These are phyloP conservation scores for Pollimyrus isidori DNA, from an alignment of 2,113 vertebrate genomes.

Conservation along the genomic window DNA sequence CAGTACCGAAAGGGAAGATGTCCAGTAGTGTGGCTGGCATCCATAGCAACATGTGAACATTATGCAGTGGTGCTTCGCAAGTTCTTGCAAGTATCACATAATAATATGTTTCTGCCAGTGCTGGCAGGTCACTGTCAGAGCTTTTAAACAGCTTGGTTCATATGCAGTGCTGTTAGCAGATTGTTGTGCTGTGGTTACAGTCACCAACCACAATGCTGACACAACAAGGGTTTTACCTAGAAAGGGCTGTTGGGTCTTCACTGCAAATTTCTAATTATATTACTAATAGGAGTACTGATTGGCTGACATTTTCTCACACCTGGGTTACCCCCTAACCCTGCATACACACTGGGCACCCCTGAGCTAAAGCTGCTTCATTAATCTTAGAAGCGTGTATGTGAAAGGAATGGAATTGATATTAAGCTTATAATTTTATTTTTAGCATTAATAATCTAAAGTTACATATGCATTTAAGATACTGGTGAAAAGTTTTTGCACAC, in stretches of 20 bases:
- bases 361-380: neutral
- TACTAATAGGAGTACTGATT: neutral
- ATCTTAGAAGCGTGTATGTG: neutral
- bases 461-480: neutral
- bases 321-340: neutral
- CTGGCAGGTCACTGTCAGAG: neutral
- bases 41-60: neutral
- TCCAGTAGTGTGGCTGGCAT: neutral
- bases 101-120: neutral
- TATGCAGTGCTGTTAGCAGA: neutral
- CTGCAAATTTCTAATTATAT: neutral
- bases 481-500: neutral
- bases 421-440: neutral
- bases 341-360: neutral
- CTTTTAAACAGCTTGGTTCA: neutral
- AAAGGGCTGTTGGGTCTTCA: neutral
- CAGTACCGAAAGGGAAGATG: neutral
- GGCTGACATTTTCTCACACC: neutral
- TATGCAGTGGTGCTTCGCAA: neutral
- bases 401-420: neutral
- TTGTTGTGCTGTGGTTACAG: neutral
- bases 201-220: neutral
- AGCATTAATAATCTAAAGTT: neutral
- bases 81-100: neutral
- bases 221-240: neutral